A percentile compares a stretch with the other conserved stretches of the same genome.
phyloP scores from a whole-genome alignment of 2,113 vertebrate species.

The Azemiops feae region DNA sequence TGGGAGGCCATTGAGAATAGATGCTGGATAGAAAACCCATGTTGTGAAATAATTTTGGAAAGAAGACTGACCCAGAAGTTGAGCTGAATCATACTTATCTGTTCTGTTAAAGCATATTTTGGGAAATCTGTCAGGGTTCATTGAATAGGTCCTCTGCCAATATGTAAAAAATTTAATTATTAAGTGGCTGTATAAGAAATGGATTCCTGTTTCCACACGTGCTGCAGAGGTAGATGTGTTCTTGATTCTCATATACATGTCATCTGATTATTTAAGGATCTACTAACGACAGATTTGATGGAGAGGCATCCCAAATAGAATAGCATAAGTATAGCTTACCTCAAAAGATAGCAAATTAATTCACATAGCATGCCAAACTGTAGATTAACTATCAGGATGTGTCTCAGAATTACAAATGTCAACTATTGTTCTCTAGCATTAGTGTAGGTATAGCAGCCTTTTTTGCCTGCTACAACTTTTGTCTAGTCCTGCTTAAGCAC shows the following conservation, averaged over 20 bases:
- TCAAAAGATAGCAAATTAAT: not conserved
- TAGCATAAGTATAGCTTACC: not conserved
- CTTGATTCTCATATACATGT: not conserved
- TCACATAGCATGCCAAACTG: not conserved
- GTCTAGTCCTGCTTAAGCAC: not conserved
- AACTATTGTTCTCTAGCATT: not conserved
- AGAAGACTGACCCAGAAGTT: not conserved
- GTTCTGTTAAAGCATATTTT: not conserved
- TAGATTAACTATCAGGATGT: not conserved
- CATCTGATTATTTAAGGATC: not conserved
- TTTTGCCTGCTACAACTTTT: not conserved
- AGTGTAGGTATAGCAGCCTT: not conserved
- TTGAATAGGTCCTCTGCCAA: not conserved
- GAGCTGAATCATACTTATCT: not conserved
- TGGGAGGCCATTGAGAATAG: not conserved
- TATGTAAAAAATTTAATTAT: not conserved
- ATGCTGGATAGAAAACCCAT: not conserved
- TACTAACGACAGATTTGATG: not conserved
- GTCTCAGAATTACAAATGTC: not conserved
- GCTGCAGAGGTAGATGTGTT: not conserved
- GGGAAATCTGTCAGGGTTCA: not conserved
- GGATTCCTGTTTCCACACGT: not conserved
- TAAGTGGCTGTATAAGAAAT: not conserved
- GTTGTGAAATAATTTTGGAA: not conserved
- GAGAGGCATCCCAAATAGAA: not conserved